Base-by-base conservation (phyloP, 2,888 invertebrate genomes). In the Antheraea yamamai region DNA sequence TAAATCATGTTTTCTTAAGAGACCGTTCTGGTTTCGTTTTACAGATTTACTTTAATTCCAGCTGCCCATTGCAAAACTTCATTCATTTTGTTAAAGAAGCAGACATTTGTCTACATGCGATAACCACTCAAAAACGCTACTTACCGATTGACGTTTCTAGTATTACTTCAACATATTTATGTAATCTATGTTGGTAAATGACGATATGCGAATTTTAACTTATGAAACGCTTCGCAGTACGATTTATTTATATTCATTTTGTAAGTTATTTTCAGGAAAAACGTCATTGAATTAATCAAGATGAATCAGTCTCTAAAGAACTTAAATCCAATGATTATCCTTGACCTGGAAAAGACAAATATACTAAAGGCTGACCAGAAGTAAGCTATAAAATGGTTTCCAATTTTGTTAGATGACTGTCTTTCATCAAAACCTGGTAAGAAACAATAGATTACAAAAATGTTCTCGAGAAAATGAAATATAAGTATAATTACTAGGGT, bases 301-400 rank as follows among this genome's bases (percentile, higher is more conserved):
- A 66, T 16, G 16, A 8, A 30, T 30, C 64, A 30, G 16, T 70
- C 70, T 39, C 23, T 0, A n/a, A 39, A 39, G 39, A 39, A 70
- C 39, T 70, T n/a, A 39, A 70, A 70, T 20, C 39, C n/a, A 2
- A 39, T 35, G 39, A 70, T 35, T 70, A 39, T 39, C 70, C 70
- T 39, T 70, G 70, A 70, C 39, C 70, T 39, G 39, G 39, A n/a
- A 70, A 70, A 39, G 18, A 70, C 68, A 39, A 35, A 39, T 70
- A 30, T 70, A 70, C 39, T 8, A 14, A n/a, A 70, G 39, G 39
- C 20, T n/a, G 70, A 35, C n/a, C 70, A 39, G 70, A 39, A 70
- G 70, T 70, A 39, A 70, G 70, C 70, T 20, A 39, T 70, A 70
- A 70, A 70, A 70, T 18, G 70, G 39, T 70, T 70, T 70, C 70